Evolutionary conservation across 2,888 invertebrate genomes (phyloP), one percentile per base, ranked within the genome.

Genomic region (Thyatira batis): DNA sequence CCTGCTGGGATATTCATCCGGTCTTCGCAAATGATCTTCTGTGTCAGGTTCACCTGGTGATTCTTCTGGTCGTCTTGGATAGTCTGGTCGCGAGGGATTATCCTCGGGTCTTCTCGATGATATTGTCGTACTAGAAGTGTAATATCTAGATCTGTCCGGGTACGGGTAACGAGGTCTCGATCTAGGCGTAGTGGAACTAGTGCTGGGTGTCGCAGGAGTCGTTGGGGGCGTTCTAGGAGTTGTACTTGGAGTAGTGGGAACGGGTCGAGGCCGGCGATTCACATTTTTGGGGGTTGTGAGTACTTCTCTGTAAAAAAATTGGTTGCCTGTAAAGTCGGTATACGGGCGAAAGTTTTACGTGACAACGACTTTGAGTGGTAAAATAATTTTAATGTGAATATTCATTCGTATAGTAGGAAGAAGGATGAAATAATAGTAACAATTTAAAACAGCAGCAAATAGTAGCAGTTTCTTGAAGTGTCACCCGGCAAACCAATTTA

Each of bases 81-180:
- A 59, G 44, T 68, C 64, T 1, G 76, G 73, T 56, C 48, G 58
- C 23, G 60, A 54, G 43, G 33, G n/a, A n/a, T n/a, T n/a, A 8
- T 17, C 6, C 2, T 39, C 39, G 13, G 39, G 39, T 28, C 67
- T 61, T 17, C 59, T 67, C 0, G 60, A 55, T 52, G 45, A 6
- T 71, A 67, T 10, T 11, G 62, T 62, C 10, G 63, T 58, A 4
- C 60, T 71, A 3, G 65, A 73, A 57, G 58, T 70, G 65, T 53
- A 52, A 53, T 51, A 63, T 54, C 9, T 63, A 46, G 49, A 65
- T 65, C 52, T 57, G 45, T 50, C 59, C 49, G 50, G 58, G 60
- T 60, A 61, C 50, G 58, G 49, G 53, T 50, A 48, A 50, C 50
- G n/a, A 51, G 61, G 33, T 54, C 20, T 20, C 10, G 52, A 33